Evolutionary conservation across 2,797 vertebrate species (phyloP).

Genomic region (Borostomias antarcticus): DNA sequence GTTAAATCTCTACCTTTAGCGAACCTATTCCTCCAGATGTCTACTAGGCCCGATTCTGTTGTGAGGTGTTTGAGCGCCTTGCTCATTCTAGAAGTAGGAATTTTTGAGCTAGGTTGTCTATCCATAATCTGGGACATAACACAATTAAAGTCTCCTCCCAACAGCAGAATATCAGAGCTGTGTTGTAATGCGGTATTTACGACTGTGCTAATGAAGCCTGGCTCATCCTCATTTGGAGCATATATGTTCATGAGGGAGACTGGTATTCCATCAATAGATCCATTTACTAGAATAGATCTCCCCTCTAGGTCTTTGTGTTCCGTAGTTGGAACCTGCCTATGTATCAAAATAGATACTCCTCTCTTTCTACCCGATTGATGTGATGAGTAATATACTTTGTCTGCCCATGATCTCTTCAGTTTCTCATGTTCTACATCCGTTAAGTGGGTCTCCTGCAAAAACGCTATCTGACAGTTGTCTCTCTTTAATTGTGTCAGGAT

Average conservation of each 20-base stretch:
- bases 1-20: conserved; percentile 11
- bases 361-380: conserved; percentile 14
- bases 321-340: not conserved
- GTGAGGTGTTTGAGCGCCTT: conserved; percentile 14
- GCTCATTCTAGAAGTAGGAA: conserved; percentile 6
- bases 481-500: too few species aligned
- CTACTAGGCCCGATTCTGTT: conserved; percentile 14
- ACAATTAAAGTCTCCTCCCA: conserved; percentile 24
- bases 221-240: conserved; percentile 25
- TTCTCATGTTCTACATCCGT: conserved; percentile 24
- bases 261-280: conserved; percentile 23
- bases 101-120: not conserved
- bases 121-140: not conserved
- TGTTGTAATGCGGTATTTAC: not conserved
- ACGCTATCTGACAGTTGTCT: conserved; percentile 11
- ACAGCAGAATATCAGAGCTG: not conserved
- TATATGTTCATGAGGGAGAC: conserved; percentile 25
- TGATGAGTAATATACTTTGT: conserved; percentile 33
- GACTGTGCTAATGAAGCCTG: conserved; percentile 11
- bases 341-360: conserved; percentile 23
- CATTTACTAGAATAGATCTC: conserved; percentile 15
- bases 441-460: conserved; percentile 23
- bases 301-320: conserved; percentile 14
- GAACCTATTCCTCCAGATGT: conserved; percentile 17
- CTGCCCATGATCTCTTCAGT: too few species aligned